phyloP scores from a whole-genome alignment of 2,113 vertebrate genomes.

The Oxygymnocypris stewartii region DNA sequence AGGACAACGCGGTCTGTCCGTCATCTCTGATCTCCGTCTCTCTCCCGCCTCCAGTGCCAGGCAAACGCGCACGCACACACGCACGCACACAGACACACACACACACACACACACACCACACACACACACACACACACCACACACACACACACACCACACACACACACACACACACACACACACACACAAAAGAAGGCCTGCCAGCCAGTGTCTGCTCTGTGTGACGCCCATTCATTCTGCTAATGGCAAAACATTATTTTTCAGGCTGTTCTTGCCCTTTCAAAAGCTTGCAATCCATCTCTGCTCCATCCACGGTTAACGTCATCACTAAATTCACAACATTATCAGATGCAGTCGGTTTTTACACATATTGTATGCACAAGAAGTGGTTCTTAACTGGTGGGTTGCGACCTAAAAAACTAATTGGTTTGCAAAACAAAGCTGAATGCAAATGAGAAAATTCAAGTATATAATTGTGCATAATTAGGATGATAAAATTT shows the following conservation, averaged over 20 bases:
- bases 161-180: not conserved
- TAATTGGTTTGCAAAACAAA: not conserved
- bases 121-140: no score
- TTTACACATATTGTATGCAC: not conserved
- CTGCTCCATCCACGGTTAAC: not conserved
- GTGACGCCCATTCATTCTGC: slow-evolving; percentile 9
- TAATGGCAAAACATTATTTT: slow-evolving; percentile 17
- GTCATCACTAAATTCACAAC: not conserved
- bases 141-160: no score
- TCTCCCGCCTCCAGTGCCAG: slow-evolving; percentile 34
- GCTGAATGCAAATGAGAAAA: not conserved
- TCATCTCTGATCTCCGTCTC: slow-evolving; percentile 35
- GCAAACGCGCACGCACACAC: no score
- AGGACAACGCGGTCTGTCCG: slow-evolving; percentile 23
- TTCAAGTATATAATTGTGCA: not conserved
- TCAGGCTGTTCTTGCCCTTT: not conserved
- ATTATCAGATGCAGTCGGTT: not conserved
- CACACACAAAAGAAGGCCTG: slow-evolving; percentile 25
- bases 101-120: no score
- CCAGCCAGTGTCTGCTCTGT: slow-evolving; percentile 5
- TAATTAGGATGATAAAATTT: not conserved
- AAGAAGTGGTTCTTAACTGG: not conserved
- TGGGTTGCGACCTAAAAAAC: not conserved
- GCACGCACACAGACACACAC: no score
- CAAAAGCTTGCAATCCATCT: not conserved